Conservation (phyloP, 2,797 vertebrate genomes). For the Neostethus bicornis region DNA sequence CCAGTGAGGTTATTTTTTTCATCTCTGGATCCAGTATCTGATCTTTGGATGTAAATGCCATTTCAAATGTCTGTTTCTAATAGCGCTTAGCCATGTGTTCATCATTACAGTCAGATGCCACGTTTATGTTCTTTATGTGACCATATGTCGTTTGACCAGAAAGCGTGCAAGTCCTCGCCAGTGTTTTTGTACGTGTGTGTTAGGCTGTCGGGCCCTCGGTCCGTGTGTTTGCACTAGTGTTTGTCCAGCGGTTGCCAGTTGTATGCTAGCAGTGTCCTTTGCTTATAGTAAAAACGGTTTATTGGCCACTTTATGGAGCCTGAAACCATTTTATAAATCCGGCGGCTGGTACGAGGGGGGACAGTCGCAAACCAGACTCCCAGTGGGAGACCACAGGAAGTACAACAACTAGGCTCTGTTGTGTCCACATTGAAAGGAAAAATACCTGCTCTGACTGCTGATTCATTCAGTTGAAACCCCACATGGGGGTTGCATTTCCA, state of each 20-base stretch:
- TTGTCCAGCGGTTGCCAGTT: slow-evolving; percentile 48
- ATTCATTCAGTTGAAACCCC: slow-evolving; percentile 14
- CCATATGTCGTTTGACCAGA: slow-evolving; percentile 17
- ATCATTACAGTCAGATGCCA: slow-evolving; percentile 33
- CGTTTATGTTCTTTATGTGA: slow-evolving; percentile 39
- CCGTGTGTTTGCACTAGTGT: slow-evolving; percentile 15
- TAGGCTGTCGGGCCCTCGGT: slow-evolving; percentile 1
- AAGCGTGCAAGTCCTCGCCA: slow-evolving; percentile 34
- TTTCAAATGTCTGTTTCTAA: slow-evolving; percentile 9
- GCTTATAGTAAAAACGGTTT: slow-evolving; percentile 67
- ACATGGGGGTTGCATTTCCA: slow-evolving; percentile 8
- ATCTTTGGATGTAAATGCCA: slow-evolving; percentile 12
- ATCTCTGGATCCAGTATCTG: slow-evolving; percentile 5
- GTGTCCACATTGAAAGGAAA: slow-evolving; percentile 1
- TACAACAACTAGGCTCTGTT: slow-evolving; percentile 14
- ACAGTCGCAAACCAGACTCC: slow-evolving; percentile 37
- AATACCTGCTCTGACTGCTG: slow-evolving; percentile 10
- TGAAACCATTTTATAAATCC: slow-evolving; percentile 56
- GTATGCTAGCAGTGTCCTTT: slow-evolving; percentile 42
- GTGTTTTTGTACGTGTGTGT: slow-evolving; percentile 16
- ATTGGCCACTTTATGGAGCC: slow-evolving; percentile 61
- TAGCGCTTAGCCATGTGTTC: slow-evolving; percentile 17
- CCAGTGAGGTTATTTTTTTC: too few species aligned
- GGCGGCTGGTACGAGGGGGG: slow-evolving; percentile 20
- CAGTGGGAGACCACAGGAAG: slow-evolving; percentile 29